Evolutionary conservation across 2,888 invertebrate genomes (phyloP).

Genomic region (Xestobium rufovillosum): DNA sequence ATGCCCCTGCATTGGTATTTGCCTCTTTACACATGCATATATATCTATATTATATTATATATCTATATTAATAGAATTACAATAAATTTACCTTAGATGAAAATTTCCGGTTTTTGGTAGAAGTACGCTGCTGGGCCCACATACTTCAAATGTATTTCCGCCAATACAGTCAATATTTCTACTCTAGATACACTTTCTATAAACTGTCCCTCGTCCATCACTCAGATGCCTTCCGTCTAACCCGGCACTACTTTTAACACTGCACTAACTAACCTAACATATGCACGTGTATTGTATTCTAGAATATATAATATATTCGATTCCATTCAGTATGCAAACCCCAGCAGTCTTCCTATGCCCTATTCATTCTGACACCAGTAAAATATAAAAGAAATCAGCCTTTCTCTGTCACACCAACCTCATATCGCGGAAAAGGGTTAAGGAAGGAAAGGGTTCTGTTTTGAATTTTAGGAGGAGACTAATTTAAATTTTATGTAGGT

Average conservation of each 20-base stretch:
- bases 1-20: too few relatives aligned
- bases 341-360: constrained; percentile 38
- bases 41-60: too few relatives aligned
- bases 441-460: constrained; percentile 12
- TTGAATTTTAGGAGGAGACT: constrained; percentile 12
- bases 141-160: too few relatives aligned
- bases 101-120: too few relatives aligned
- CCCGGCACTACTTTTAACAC: neutral
- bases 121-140: too few relatives aligned
- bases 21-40: too few relatives aligned
- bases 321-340: constrained; percentile 35
- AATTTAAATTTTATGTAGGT: too few relatives aligned
- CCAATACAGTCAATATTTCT: too few relatives aligned
- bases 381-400: constrained; percentile 21
- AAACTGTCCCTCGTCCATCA: too few relatives aligned
- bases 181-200: too few relatives aligned
- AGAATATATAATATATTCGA: constrained; percentile 36
- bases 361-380: constrained; percentile 30
- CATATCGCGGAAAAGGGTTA: constrained; percentile 20
- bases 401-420: constrained; percentile 29
- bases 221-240: neutral
- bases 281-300: constrained; percentile 36
- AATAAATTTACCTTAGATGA: too few relatives aligned
- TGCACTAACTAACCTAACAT: constrained; percentile 32
- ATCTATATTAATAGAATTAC: too few relatives aligned